Evolutionary conservation across 2,888 invertebrate genomes (phyloP), one percentile per base, ranked within the genome.

Genomic region (Spatulosminthurus flaviceps): DNA sequence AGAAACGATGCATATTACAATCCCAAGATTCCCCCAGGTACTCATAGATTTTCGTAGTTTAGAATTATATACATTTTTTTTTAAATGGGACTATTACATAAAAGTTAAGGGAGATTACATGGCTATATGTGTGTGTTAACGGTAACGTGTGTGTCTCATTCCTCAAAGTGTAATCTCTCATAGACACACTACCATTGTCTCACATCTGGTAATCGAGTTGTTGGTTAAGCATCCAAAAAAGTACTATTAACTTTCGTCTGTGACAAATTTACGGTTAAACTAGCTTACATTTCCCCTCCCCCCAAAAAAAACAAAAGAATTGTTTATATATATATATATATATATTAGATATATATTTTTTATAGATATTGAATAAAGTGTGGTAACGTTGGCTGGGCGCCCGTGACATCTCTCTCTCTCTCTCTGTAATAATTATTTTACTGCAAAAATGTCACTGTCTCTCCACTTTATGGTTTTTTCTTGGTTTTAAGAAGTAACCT

Each of bases 211-310:
- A 5, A 51, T 51, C 51, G 51, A 13, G n/a, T 51, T n/a, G 51
- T 51, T 51, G 41, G 13, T 13, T n/a, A 16, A 19, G 1, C 19
- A 51, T 51, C 51, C 51, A 51, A 51, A 51, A 51, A 51, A 9
- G 51, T 51, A 16, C 16, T 51, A 51, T 16, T 51, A 5, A 4
- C 51, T 51, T 51, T 51, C 51, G 16, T 51, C 9, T 51, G 51
- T 51, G 51, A 51, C 51, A 51, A 51, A 51, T 51, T 51, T 51
- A 51, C 51, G 51, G 51, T 51, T 16, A 51, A 51, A 51, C 51
- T 9, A 51, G 16, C 51, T 51, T n/a, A 16, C 51, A 51, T 11
- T 51, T 51, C 16, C 16, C 51, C 51, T 51, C 16, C 51, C 51
- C 5, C 4, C 4, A 51, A 51, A 51, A 51, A 51, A 51, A 51